A percentile compares a stretch with the other conserved stretches of the same genome.
Conservation (phyloP, 92 coral and sea anemone genomes). For the Umimayanthus chanpuru region DNA sequence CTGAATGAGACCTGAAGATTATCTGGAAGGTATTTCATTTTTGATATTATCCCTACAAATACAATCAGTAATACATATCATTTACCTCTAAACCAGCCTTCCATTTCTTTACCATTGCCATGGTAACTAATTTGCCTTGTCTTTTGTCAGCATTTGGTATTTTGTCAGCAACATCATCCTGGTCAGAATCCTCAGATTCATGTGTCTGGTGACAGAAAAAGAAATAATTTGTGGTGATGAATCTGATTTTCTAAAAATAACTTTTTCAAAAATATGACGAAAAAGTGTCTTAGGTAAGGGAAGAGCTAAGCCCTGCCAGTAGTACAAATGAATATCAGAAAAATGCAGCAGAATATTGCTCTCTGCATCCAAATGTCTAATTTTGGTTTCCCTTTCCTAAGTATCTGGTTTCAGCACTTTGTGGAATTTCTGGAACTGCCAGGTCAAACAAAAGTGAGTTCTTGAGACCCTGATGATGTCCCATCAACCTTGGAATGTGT, state of each 20-base stretch:
- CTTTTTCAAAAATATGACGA: no score
- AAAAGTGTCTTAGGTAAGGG: no score
- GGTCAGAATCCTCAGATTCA: slow-evolving; percentile 40
- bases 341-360: background rate
- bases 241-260: no score
- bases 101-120: slow-evolving; percentile 92
- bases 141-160: slow-evolving; percentile 14
- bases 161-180: slow-evolving; percentile 35
- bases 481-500: no score
- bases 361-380: no score
- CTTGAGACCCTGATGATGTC: no score
- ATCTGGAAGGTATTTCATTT: background rate
- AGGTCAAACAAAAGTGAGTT: no score
- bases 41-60: background rate
- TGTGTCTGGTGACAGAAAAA: slow-evolving; percentile 3
- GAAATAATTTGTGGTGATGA: background rate
- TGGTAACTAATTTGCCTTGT: slow-evolving; percentile 78
- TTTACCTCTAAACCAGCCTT: slow-evolving; percentile 80
- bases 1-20: background rate
- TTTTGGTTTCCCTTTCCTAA: no score
- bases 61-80: background rate
- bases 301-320: no score
- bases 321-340: no score
- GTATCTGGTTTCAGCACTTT: no score
- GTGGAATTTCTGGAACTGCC: no score